phyloP scores from a whole-genome alignment of 1,140 invertebrate genomes.

The Bombus difficillimus region DNA sequence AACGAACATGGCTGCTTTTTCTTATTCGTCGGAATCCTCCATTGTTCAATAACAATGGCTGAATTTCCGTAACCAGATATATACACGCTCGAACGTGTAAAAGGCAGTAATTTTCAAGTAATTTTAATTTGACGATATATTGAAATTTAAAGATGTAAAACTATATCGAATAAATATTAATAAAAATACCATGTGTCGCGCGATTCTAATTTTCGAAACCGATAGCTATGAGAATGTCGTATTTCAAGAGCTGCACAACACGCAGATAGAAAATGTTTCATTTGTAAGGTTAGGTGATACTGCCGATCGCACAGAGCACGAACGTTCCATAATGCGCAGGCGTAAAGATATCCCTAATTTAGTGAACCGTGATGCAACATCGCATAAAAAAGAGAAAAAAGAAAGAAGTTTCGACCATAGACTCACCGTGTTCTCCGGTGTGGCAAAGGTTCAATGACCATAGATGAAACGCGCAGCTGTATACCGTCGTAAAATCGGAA shows the following conservation, averaged over 20 bases:
- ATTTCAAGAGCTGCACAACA: neutral
- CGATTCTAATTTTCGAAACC: neutral
- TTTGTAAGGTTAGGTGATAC: neutral
- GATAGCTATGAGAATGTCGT: neutral
- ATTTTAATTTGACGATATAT: neutral
- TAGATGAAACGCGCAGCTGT: conserved; percentile 34
- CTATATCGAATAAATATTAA: neutral
- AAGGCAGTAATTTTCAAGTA: neutral
- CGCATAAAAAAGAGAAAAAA: neutral
- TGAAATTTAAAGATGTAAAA: neutral
- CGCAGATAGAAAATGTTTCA: no score
- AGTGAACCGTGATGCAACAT: neutral
- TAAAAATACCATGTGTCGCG: neutral
- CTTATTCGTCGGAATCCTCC: neutral
- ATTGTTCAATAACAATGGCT: conserved; percentile 13
- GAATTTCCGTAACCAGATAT: conserved; percentile 1
- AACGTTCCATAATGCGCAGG: neutral
- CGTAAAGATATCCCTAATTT: conserved; percentile 3
- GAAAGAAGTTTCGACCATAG: conserved; percentile 15
- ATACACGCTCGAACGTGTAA: neutral
- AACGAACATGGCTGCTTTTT: conserved; percentile 32
- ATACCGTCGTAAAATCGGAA: conserved; percentile 43
- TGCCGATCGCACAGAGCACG: neutral
- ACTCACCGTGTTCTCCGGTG: conserved; percentile 16
- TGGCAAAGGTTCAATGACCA: conserved; percentile 45